Conservation (phyloP, 2,113 vertebrate genomes). For the Hemicordylus capensis region DNA sequence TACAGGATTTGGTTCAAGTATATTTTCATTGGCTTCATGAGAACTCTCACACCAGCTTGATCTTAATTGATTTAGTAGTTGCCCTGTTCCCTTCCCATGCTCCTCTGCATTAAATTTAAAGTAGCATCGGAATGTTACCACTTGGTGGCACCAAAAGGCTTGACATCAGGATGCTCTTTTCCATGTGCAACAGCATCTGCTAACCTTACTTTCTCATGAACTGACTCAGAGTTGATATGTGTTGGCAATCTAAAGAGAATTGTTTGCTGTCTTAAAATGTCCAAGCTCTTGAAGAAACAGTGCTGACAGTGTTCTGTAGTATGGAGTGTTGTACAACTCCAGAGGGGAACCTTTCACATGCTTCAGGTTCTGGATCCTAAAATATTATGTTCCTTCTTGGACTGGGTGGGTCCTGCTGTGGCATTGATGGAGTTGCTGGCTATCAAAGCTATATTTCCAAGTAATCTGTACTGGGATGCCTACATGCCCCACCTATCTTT, state of each 20-base stretch:
- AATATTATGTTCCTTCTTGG: not conserved
- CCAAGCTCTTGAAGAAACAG: not conserved
- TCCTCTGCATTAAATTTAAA: not conserved
- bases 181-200: not conserved
- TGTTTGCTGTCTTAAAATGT: not conserved
- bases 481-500: not conserved
- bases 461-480: not conserved
- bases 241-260: not conserved
- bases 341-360: not conserved
- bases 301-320: not conserved
- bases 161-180: not conserved
- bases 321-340: not conserved
- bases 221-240: not conserved
- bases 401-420: not conserved
- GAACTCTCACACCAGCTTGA: not conserved
- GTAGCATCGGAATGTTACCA: not conserved
- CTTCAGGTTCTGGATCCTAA: not conserved
- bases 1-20: not conserved
- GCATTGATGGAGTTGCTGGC: not conserved
- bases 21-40: not conserved
- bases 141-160: slow-evolving; percentile 34
- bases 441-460: not conserved
- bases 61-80: not conserved
- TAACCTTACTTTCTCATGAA: not conserved
- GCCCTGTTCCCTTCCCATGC: not conserved